Evolutionary conservation across 2,113 vertebrate genomes (phyloP), one percentile per base, ranked within the genome.

Genomic region (Cryptotis parvus): DNA sequence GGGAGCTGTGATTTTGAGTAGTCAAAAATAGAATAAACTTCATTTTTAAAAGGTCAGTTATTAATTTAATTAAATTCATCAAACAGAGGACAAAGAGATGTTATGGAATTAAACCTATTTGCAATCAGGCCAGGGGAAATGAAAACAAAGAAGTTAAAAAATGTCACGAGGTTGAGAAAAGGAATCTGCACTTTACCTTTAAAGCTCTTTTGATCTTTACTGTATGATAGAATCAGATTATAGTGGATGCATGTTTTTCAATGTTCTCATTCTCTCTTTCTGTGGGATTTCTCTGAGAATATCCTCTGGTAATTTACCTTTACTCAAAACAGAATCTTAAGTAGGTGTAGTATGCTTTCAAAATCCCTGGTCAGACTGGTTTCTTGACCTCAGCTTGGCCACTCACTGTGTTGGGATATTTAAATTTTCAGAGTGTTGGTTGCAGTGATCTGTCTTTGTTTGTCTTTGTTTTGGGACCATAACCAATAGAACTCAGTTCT

Each of bases 111-210:
- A 24, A 22, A 58, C 22, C 55, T 58, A 58, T 84, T 91, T 93
- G 78, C 43, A 90, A 49, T 93, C 45, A 90, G 63, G 45, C 39
- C 37, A 80, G 55, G 84, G 70, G 84, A 89, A 84, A 80, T 89
- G 66, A 80, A 91, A 87, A 70, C 22, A 84, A 86, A 89, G 35
- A 81, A 87, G 93, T 89, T 87, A 89, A 93, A 94, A 92, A 86
- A 18, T 63, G 92, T 86, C 33, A 72, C 4, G 15, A 73, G 49
- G 33, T 79, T 91, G 72, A 94, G n/a, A 61, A 89, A 65, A 73
- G 79, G 63, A 83, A 70, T 41, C 22, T 89, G 45, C 85, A 63
- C 70, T 85, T 70, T 87, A 5, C 1, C 22, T 8, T 5, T 3
- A 72, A 43, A 70, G 12, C 5, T 84, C 81, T 87, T 96, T 84